Evolutionary conservation across 1,140 invertebrate species (phyloP), one percentile per base, ranked within the genome.

Genomic region (Orussus abietinus): DNA sequence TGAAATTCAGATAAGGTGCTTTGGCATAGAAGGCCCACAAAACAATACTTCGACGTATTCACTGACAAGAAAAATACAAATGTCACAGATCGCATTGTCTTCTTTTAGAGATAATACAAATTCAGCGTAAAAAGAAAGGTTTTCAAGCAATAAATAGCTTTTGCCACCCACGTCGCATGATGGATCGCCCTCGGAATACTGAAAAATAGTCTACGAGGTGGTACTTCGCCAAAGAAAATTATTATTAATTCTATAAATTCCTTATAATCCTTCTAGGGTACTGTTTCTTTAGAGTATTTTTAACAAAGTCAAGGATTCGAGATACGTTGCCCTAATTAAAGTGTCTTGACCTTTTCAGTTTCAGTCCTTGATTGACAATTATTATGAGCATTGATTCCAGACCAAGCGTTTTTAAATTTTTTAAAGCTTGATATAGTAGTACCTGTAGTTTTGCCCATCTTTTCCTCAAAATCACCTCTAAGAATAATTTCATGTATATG

Each of bases 101-200:
- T 43, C 26, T 19, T 9, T 14, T 6, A 25, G 33, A 4, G 9
- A 26, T 13, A 42, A 19, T 2, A 9, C 2, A 7, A 49, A 49
- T 4, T 35, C 5, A 10, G 26, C 19, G 12, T 21, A 29, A 45
- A 37, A 4, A 42, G 9, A 12, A 14, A 45, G 1, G 66, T 60
- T 59, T 71, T 70, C 11, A 69, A 37, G 19, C 45, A 41, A 36
- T 72, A 72, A 37, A 72, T 64, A 34, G 53, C 50, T 52, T 51
- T 69, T 22, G 55, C 41, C 59, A 66, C 60, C 58, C 53, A 59
- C 32, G 49, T 25, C 18, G 60, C 59, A 34, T 66, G 57, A 45
- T 68, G 65, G 39, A 64, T 55, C 15, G 53, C 62, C 21, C 58
- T 58, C 34, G 60, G 65, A 44, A 48, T 47, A 28, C 49, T 44